These are phyloP conservation scores for Thaumetopoea pityocampa DNA, from an alignment of 1,140 invertebrate species.

Conservation along the genomic window DNA sequence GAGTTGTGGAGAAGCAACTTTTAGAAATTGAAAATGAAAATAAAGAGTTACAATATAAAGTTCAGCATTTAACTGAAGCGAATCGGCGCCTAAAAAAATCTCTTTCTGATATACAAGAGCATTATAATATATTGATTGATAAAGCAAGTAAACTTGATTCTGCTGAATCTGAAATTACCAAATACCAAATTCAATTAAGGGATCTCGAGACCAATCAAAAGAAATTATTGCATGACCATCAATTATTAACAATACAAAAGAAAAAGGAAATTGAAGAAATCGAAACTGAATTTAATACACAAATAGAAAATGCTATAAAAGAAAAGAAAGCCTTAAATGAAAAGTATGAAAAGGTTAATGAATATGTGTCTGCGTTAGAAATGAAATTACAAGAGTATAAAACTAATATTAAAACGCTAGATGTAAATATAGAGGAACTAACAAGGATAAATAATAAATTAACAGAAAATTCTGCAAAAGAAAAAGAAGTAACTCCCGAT, in stretches of 20 bases:
- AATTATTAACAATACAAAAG: conserved; percentile 71
- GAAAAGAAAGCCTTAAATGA: conserved; percentile 75
- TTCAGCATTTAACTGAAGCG: conserved; percentile 63
- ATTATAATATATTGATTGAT: conserved; percentile 37
- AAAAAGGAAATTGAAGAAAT: conserved; percentile 77
- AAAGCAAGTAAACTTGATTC: conserved; percentile 48
- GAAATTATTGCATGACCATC: conserved; percentile 73
- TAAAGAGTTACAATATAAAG: conserved; percentile 73
- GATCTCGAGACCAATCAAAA: conserved; percentile 73
- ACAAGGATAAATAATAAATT: conserved; percentile 48
- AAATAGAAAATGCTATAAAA: conserved; percentile 76
- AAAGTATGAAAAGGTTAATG: conserved; percentile 75
- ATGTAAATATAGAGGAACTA: conserved; percentile 47
- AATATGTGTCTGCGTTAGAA: conserved; percentile 70
- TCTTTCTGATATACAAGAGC: conserved; percentile 49
- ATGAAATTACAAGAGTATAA: conserved; percentile 51
- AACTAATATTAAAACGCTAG: conserved; percentile 41
- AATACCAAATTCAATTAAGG: conserved; percentile 47
- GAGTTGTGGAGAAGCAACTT: conserved; percentile 76
- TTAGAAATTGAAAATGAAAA: conserved; percentile 76
- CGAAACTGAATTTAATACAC: conserved; percentile 78
- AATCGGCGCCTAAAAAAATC: conserved; percentile 55
- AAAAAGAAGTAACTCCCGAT: conserved; percentile 33
- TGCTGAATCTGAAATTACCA: conserved; percentile 39
- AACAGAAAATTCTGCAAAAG: conserved; percentile 24